Percentiles rank a stretch among this genome's conserved stretches.
Conservation (phyloP, 2,888 invertebrate species). For the Beris morrisii region DNA sequence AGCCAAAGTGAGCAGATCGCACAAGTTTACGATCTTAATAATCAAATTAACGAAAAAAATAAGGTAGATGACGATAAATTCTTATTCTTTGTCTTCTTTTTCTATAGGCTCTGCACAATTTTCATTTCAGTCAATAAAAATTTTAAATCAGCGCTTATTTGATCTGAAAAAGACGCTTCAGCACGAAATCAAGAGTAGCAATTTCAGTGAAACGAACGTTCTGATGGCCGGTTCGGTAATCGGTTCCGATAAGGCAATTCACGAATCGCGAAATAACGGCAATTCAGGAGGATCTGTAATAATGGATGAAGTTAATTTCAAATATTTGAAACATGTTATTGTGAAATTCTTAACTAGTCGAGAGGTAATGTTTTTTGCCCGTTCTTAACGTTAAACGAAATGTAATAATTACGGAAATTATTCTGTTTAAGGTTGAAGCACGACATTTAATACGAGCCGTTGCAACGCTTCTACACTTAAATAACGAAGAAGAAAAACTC, state of each 20-base stretch:
- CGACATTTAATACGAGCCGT: constrained; percentile 88
- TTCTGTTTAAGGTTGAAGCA: constrained; percentile 64
- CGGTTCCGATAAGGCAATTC: constrained; percentile 24
- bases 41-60: constrained; percentile 66
- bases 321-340: constrained; percentile 89
- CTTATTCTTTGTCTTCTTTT: neutral
- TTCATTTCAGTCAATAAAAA: constrained; percentile 74
- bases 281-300: constrained; percentile 46
- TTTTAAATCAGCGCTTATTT: constrained; percentile 81
- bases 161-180: constrained; percentile 93
- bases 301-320: constrained; percentile 74
- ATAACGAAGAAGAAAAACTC: constrained; percentile 83
- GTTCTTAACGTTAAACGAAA: constrained; percentile 7
- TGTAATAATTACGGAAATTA: no score
- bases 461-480: constrained; percentile 78
- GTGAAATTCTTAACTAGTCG: constrained; percentile 89
- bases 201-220: constrained; percentile 32
- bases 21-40: constrained; percentile 54
- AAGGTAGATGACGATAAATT: constrained; percentile 54
- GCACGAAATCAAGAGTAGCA: constrained; percentile 66
- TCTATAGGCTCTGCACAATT: neutral
- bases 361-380: constrained; percentile 58
- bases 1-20: constrained; percentile 45
- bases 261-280: constrained; percentile 23
- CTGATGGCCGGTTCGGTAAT: constrained; percentile 25